Evolutionary conservation across 2,797 vertebrate species (phyloP).

Genomic region (Squalus acanthias): DNA sequence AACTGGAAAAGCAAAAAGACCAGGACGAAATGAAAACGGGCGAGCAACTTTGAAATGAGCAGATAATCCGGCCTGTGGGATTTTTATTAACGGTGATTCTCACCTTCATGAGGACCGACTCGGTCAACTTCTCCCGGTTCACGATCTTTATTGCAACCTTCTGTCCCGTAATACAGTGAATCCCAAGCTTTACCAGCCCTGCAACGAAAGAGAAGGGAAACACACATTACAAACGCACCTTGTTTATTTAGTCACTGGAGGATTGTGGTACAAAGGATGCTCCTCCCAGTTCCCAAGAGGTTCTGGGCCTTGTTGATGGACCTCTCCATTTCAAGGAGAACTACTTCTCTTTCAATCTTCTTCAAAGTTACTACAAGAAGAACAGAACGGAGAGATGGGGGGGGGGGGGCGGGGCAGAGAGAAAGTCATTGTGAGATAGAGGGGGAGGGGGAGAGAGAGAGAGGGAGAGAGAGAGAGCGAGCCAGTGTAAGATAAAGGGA

Average conservation of each 20-base stretch:
- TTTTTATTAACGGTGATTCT: constrained; percentile 17
- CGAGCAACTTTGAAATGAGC: not conserved
- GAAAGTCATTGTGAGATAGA: too few species aligned
- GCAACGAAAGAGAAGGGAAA: not conserved
- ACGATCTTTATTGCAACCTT: constrained; percentile 95
- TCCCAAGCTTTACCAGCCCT: constrained; percentile 85
- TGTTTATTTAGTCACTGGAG: not conserved
- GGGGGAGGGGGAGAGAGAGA: too few species aligned
- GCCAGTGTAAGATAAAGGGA: too few species aligned
- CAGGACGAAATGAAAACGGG: not conserved
- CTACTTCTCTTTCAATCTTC: not conserved
- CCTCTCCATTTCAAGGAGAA: not conserved
- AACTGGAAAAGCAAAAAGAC: not conserved
- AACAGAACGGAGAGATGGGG: not conserved
- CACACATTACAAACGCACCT: not conserved
- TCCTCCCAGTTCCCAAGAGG: not conserved
- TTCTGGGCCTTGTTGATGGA: not conserved
- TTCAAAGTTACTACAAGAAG: not conserved
- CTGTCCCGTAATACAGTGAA: constrained; percentile 86
- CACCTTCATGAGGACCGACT: constrained; percentile 91
- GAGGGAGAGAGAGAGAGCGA: too few species aligned
- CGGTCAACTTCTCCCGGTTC: constrained; percentile 87
- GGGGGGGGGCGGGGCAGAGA: too few species aligned
- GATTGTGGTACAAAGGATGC: not conserved
- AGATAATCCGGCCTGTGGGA: too few species aligned